Conservation (phyloP, 2,113 vertebrate species). For the Lophotis ruficrista region DNA sequence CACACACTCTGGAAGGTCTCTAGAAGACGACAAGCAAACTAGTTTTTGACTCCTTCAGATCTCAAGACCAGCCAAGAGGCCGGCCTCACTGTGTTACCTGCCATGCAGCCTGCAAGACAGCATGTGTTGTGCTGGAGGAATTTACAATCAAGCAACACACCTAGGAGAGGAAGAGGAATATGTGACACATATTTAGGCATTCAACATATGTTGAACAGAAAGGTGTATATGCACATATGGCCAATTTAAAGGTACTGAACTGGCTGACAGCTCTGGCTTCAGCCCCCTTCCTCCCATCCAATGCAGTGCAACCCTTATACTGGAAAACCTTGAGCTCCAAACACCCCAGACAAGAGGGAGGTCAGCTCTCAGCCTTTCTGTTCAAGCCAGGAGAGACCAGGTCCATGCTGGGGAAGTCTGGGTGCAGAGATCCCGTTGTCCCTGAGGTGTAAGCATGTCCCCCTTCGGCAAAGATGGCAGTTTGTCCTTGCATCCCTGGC, state of each 20-base stretch:
- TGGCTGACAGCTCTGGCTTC: not conserved
- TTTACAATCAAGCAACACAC: not conserved
- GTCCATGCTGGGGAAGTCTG: accelerated
- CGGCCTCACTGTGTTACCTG: not conserved
- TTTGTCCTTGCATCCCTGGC: not conserved
- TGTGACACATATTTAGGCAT: not conserved
- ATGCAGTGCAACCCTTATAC: not conserved
- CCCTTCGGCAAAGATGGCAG: not conserved
- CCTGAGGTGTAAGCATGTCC: not conserved
- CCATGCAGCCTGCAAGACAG: not conserved
- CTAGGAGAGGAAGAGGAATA: not conserved
- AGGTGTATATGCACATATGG: not conserved
- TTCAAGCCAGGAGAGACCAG: not conserved
- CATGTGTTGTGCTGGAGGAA: not conserved
- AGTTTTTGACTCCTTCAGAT: not conserved
- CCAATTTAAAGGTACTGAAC: not conserved
- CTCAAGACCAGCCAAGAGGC: not conserved
- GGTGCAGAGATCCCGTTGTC: not conserved
- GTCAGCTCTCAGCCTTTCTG: not conserved
- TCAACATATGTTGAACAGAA: not conserved
- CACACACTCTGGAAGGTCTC: not conserved
- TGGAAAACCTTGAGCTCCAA: not conserved
- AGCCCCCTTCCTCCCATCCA: not conserved
- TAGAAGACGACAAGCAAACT: not conserved
- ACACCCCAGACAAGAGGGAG: not conserved